These are phyloP conservation scores for Phymastichus coffea DNA, from an alignment of 1,140 invertebrate genomes.

Conservation along the genomic window DNA sequence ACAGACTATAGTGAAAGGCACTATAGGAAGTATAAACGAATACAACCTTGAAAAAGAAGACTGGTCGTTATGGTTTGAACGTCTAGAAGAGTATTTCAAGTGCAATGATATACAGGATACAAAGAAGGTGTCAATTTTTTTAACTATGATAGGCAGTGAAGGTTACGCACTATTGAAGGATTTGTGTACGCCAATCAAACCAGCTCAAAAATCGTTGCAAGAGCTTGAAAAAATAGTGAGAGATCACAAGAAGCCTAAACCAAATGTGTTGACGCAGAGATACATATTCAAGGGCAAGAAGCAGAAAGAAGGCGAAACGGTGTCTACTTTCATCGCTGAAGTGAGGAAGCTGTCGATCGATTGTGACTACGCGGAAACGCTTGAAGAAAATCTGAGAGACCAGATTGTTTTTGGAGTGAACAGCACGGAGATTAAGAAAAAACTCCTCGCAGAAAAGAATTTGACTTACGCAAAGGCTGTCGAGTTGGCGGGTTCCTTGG, in stretches of 20 bases:
- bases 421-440: constrained; percentile 28
- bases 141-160: constrained; percentile 27
- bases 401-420: constrained; percentile 40
- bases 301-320: background rate
- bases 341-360: constrained; percentile 35
- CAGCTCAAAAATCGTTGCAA: background rate
- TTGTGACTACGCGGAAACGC: constrained; percentile 36
- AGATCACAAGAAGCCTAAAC: constrained; percentile 23
- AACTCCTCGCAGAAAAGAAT: constrained; percentile 32
- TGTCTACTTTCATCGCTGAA: constrained; percentile 15
- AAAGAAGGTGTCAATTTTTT: constrained; percentile 9
- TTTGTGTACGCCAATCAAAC: constrained; percentile 22
- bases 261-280: constrained; percentile 20
- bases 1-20: no score
- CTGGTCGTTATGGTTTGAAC: constrained; percentile 23
- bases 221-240: constrained; percentile 15
- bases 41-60: constrained; percentile 17
- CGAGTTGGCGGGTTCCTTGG: constrained; percentile 32
- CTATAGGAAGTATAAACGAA: no score
- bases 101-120: background rate
- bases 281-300: constrained; percentile 30
- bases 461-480: constrained; percentile 32
- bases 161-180: constrained; percentile 29
- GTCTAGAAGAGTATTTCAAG: constrained; percentile 25
- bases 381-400: constrained; percentile 36